Base-by-base conservation (phyloP, 2,113 vertebrate genomes). In the Odontophorus gujanensis region DNA sequence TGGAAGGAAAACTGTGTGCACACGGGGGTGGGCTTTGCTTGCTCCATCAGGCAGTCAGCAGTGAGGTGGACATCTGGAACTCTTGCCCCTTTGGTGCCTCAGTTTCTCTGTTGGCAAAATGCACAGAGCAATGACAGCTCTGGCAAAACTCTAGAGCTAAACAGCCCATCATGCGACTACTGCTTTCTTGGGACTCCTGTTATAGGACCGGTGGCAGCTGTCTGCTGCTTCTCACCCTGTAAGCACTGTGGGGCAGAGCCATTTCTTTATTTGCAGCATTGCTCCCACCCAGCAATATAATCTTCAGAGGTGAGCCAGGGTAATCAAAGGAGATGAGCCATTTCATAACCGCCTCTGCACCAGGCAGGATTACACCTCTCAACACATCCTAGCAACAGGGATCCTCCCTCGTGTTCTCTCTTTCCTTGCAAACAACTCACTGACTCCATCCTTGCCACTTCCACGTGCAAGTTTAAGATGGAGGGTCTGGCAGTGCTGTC, bases 351-450 rank as follows among this genome's bases (percentile, higher is more conserved):
- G 11, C 81, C 91, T 50, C 79, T 87, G 71, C 73, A 91, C 78
- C 81, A 93, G 81, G 26, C 84, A 67, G 71, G 67, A 73, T 77
- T 43, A 36, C 67, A 89, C 63, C 81, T 86, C 94, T 87, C 69
- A 4, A 3, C 78, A 87, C 89, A 82, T 58, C 91, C 96, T 96
- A 94, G 94, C 94, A 96, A 93, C 91, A 69, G 74, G 87, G 84
- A 58, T 91, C 62, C 81, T 95, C 78, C 14, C 3, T 26, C 67
- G 55, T 18, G 20, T 80, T 84, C 57, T 66, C 73, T 84, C 51
- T 83, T 85, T 38, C 83, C 71, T 68, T 62, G 74, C 74, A 87
- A 21, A 53, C 32, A 78, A 76, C 40, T 67, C 65, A 13, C 57
- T 57, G 66, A 26, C 45, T 92, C 51, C 30, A 9, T 59, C 42